Evolutionary conservation across 2,113 vertebrate genomes (phyloP), one percentile per base, ranked within the genome.

Genomic region (Marmota monax): DNA sequence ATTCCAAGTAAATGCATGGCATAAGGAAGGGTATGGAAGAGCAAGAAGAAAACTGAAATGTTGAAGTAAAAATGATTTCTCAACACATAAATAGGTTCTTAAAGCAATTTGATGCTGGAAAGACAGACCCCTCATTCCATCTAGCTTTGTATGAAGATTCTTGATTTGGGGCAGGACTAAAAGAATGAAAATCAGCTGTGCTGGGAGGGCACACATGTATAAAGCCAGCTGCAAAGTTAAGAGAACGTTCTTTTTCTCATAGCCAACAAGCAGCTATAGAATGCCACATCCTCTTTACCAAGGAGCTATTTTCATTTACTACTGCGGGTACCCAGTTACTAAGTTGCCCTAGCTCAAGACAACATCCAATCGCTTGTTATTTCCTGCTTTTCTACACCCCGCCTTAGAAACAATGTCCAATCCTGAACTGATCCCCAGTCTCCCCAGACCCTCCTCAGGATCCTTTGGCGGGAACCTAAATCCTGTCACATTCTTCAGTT

Each of bases 381-480:
- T 76, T 34, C 56, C 39, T 0, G 8, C 29, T 93, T 78, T 90
- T 77, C 58, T 34, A n/a, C 56, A 85, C 42, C 22, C 37, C 8
- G 39, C 84, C 56, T 90, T 67, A 61, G 61, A 84, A 92, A 70
- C 10, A 9, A 69, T 25, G 27, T 84, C 79, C 96, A 96, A 95
- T 93, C 63, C 89, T 56, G 53, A 94, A 78, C n/a, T 0, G 69
- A 80, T 67, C 27, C 61, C 39, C 0, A 3, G 2, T 82, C 72
- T 83, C 27, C 29, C 58, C 22, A 69, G 76, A 85, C 72, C 29
- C 76, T 76, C 29, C 67, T 72, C 53, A 39, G 39, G n/a, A 16
- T 95, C 25, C 58, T 78, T 84, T 51, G 94, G 93, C 65, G 72
- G 96, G 93, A 96, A 89, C 37, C 42, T 61, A 82, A 93, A 82